Base-by-base conservation (phyloP, 2,888 invertebrate species). In the Gari tellinella region DNA sequence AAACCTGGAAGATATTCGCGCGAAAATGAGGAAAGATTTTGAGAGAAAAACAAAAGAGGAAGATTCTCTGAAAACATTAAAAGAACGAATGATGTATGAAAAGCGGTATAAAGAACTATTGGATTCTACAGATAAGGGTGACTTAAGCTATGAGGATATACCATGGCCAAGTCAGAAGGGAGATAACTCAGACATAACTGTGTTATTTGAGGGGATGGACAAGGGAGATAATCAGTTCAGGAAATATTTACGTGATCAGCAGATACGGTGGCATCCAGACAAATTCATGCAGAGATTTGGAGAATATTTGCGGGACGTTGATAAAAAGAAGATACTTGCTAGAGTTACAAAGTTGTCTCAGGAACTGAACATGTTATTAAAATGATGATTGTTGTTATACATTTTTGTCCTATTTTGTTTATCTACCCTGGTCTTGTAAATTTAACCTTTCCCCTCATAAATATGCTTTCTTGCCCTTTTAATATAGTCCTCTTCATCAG, bases 251-350 rank as follows among this genome's bases (percentile, higher is more conserved):
- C 65, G 86, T n/a, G 81, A 85, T 25, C 88, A 90, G 68, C 86
- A 84, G 65, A 81, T 89, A n/a, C 68, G 87, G 2, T 90, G 90
- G 90, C 90, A 90, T 79, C 90, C 90, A 0, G 90, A 90, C 65
- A 87, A 89, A 66, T 90, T 90, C 68, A 46, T 82, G 45, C 90
- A 90, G 65, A 87, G 88, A 52, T 87, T 88, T 77, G 87, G 86
- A 1, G 63, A 74, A 19, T 58, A 72, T 43, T 63, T 90, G 14
- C 60, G 68, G 14, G 80, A 68, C 1, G 55, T 60, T 8, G 87
- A 90, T 26, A 82, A 61, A 52, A 79, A 83, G 1, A 83, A 68
- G 38, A 82, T 90, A 37, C 56, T 89, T 67, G 66, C 78, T 17
- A 84, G 80, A 67, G 90, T 90, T 15, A 90, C 87, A 49, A 81